phyloP scores from a whole-genome alignment of 2,888 invertebrate genomes.

The Nemapogon koenigi region DNA sequence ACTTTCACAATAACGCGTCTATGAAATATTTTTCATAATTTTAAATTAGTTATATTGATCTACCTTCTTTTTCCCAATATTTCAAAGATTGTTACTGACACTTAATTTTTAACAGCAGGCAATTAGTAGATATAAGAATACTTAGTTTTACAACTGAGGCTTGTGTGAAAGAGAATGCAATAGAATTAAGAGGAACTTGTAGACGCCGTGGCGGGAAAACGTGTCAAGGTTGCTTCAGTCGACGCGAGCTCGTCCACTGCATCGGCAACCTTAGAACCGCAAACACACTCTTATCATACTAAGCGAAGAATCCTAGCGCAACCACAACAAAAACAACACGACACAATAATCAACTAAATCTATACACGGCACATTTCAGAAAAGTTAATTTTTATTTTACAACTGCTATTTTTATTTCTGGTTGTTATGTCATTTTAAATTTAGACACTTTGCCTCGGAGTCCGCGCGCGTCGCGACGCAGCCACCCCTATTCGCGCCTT shows the following conservation, averaged over 20 bases:
- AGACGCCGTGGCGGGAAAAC: slow-evolving; percentile 50
- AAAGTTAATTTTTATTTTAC: background rate
- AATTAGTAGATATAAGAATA: no score
- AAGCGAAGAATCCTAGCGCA: background rate
- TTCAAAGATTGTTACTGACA: no score
- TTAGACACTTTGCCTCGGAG: slow-evolving; percentile 40
- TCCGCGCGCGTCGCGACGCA: slow-evolving; percentile 37
- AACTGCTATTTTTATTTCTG: slow-evolving; percentile 24
- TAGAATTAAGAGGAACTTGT: slow-evolving; percentile 39
- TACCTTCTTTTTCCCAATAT: no score
- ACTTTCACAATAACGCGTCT: no score
- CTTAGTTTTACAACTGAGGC: no score
- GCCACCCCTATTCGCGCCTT: slow-evolving; percentile 30
- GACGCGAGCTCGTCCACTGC: slow-evolving; percentile 3
- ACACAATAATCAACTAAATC: background rate
- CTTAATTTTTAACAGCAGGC: no score
- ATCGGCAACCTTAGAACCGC: slow-evolving; percentile 6
- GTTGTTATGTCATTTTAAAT: slow-evolving; percentile 47
- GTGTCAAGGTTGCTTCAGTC: slow-evolving; percentile 50
- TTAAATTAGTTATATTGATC: no score
- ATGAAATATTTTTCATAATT: no score
- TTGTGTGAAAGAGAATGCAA: slow-evolving; percentile 53
- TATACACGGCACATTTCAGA: background rate
- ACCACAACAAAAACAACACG: background rate
- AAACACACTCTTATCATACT: background rate